phyloP scores from a whole-genome alignment of 1,140 invertebrate species.

The Panonychus citri region DNA sequence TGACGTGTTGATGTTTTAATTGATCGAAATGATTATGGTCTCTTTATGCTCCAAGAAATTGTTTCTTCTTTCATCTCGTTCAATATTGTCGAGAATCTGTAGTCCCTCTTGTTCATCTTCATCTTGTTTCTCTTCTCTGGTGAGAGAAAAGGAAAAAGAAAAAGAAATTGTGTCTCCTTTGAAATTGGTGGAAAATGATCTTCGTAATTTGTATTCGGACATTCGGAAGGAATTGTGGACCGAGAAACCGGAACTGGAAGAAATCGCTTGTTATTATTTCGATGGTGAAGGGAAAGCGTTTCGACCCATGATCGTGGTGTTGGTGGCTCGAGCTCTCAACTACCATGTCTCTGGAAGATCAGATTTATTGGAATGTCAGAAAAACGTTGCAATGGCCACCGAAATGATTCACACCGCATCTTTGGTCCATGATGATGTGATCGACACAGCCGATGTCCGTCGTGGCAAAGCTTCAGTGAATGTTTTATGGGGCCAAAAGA shows the following conservation, averaged over 20 bases:
- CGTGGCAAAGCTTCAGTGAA: slow-evolving; percentile 88
- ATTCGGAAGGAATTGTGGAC: slow-evolving; percentile 48
- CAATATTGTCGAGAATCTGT: too few relatives aligned
- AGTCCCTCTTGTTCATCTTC: too few relatives aligned
- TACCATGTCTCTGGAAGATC: slow-evolving; percentile 35
- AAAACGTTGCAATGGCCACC: slow-evolving; percentile 75
- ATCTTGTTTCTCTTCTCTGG: too few relatives aligned
- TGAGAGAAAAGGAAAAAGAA: too few relatives aligned
- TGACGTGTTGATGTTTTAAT: too few relatives aligned
- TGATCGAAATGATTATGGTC: too few relatives aligned
- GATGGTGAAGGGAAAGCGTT: slow-evolving; percentile 86
- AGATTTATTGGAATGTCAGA: slow-evolving; percentile 32
- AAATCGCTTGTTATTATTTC: slow-evolving; percentile 83
- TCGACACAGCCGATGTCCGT: slow-evolving; percentile 75
- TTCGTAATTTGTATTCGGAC: slow-evolving; percentile 45
- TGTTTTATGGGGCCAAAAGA: slow-evolving; percentile 81
- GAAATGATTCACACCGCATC: slow-evolving; percentile 99
- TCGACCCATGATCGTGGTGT: slow-evolving; percentile 66
- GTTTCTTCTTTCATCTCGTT: too few relatives aligned
- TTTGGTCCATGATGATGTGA: slow-evolving; percentile 95
- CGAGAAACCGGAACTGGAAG: slow-evolving; percentile 49
- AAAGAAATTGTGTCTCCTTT: slow-evolving; percentile 55
- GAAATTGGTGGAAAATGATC: slow-evolving; percentile 52
- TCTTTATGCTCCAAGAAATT: too few relatives aligned
- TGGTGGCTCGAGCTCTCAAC: slow-evolving; percentile 76